A percentile compares a stretch with the other conserved stretches of the same genome.
phyloP scores from a whole-genome alignment of 2,113 vertebrate genomes.

The Pygoscelis adeliae region DNA sequence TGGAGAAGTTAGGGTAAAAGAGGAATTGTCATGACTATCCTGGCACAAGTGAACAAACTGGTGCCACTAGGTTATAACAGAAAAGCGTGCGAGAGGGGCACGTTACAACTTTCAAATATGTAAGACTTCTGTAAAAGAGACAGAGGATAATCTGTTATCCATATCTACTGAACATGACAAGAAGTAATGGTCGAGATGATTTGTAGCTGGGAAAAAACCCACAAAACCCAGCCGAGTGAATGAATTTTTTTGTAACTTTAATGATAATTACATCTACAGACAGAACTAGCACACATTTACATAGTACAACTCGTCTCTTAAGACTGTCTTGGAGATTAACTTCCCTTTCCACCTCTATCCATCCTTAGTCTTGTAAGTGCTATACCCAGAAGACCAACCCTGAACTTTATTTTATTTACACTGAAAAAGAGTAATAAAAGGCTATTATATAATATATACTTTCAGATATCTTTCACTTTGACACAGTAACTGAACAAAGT shows the following conservation, averaged over 20 bases:
- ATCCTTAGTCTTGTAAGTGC: neutral
- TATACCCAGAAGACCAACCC: neutral
- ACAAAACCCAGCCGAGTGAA: neutral
- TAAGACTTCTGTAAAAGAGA: neutral
- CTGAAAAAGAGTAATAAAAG: neutral
- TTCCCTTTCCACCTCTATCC: neutral
- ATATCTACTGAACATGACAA: neutral
- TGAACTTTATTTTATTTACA: neutral
- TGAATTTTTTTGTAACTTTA: neutral
- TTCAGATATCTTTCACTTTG: neutral
- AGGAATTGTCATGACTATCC: neutral
- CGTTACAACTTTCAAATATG: neutral
- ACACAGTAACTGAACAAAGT: neutral
- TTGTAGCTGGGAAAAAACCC: neutral
- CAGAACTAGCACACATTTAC: slow-evolving; percentile 42
- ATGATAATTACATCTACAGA: neutral
- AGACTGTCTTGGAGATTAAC: neutral
- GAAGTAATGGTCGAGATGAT: neutral
- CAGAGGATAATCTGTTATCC: neutral
- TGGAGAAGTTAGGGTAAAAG: neutral
- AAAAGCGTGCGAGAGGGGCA: rapidly evolving
- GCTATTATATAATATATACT: neutral
- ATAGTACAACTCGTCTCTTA: slow-evolving; percentile 22
- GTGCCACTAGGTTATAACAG: neutral
- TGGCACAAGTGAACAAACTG: neutral